Base-by-base conservation (phyloP, 2,113 vertebrate genomes). In the Meles meles region DNA sequence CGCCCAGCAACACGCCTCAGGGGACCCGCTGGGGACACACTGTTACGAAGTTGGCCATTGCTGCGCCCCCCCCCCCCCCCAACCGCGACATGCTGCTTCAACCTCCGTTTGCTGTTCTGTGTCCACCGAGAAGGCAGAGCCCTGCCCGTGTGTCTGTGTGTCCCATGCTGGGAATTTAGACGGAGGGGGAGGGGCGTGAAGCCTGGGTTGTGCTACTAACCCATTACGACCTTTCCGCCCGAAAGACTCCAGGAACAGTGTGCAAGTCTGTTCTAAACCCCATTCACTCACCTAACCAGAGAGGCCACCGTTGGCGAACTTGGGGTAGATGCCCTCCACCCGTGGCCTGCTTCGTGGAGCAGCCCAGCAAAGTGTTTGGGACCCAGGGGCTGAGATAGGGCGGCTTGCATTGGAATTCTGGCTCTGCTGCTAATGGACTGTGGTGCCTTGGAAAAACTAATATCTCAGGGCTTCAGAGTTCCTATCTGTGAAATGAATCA, bases 1-100 rank as follows among this genome's bases (percentile, higher is more conserved):
- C 6, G 52, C 52, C 18, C 29, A 72, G 0, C 1, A 6, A 1
- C 0, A 2, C 1, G 18, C 18, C n/a, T 37, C 52, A 21, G 0
- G 42, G 39, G 20, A 18, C 52, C 1, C 39, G 27, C 59, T 2
- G 25, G 47, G 47, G 1, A 1, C 21, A 10, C 37, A 8, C 65
- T 52, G 18, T 18, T 9, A 25, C 0, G 13, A 21, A 39, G 49
- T 17, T 13, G 25, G 77, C 37, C 1, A 8, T 2, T 29, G 6
- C 21, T 59, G 4, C 1, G 5, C 55, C 18, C 57, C 57, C 52
- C 49, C 14, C 2, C 21, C 21, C 34, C 55, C 37, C n/a, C 59
- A 8, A 4, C 69, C 13, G 29, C 34, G 20, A 55, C 55, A 15
- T 11, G 39, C 34, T 11, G n/a, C 44, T 77, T 15, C 2, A 1